Base-by-base conservation (phyloP, 2,888 invertebrate species). In the Agonopterix arenella region DNA sequence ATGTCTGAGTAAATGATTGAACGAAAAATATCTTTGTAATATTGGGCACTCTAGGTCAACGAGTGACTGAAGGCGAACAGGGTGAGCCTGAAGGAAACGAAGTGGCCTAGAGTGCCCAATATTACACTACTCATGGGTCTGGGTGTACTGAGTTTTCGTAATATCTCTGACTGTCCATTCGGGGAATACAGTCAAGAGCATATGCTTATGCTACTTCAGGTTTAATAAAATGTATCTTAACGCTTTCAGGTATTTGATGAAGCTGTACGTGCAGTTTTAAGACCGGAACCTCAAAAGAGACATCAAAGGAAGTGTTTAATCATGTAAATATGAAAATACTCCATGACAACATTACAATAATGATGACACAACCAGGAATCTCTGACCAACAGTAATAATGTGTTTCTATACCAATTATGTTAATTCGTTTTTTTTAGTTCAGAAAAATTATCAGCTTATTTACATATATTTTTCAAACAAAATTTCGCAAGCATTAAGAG, bases 211-310 rank as follows among this genome's bases (percentile, higher is more conserved):
- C 7, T 28, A 28, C 28, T 28, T 28, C 28, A 28, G 28, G 28
- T 28, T 28, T 28, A 28, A 28, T 5, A 28, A 7, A 28, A 5
- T 5, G 5, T 28, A 28, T 28, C 28, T 28, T 5, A 5, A 50
- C 57, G 47, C 53, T 66, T 63, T 3, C 88, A 97, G 96, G 99
- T 99, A 52, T 99, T 99, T 90, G 98, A 99, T 76, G 99, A 99
- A 90, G 98, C 99, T 36, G 99, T 99, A 40, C 93, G 99, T 66
- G 97, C 98, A 52, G 99, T 99, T 60, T 91, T 99, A 73, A 93
- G 97, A 90, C 99, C 99, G 48, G 98, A 98, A 85, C 98, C 98
- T 53, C 95, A 96, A 74, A 97, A 97, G 86, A 93, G 96, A 89
- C 95, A 96, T 89, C 97, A 97, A 90, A 93, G 96, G 90, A 97